phyloP scores from a whole-genome alignment of 2,113 vertebrate species.

The Oreochromis aureus region DNA sequence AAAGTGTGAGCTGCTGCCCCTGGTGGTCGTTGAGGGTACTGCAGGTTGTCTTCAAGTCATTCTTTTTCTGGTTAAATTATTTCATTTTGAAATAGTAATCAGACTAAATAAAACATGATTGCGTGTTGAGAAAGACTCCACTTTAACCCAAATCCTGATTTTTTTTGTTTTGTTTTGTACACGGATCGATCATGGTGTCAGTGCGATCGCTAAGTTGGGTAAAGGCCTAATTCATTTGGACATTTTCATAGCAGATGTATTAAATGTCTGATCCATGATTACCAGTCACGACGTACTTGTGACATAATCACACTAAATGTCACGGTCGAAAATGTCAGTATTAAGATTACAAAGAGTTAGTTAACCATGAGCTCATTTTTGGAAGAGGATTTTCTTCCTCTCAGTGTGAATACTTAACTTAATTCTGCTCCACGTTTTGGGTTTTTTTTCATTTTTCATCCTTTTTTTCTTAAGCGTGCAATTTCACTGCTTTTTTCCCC shows the following conservation, averaged over 20 bases:
- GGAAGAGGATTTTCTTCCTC: background rate
- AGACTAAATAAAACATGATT: background rate
- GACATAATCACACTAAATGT: background rate
- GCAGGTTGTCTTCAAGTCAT: background rate
- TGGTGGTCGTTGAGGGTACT: background rate
- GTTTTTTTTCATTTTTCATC: background rate
- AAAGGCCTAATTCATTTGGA: background rate
- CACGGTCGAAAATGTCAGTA: background rate
- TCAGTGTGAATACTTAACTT: background rate
- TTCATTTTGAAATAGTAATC: background rate
- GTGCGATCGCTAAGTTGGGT: background rate
- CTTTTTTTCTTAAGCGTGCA: background rate
- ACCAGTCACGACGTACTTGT: background rate
- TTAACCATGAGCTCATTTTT: background rate
- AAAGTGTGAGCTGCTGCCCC: background rate
- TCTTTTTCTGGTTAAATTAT: background rate
- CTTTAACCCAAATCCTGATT: background rate
- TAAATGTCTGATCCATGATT: background rate
- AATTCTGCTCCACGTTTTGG: background rate
- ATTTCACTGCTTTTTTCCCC: too few relatives aligned
- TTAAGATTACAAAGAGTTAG: background rate
- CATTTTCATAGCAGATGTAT: background rate
- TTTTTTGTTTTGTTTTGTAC: background rate
- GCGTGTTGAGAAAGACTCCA: background rate
- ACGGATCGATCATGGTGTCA: rapidly evolving